A percentile compares a stretch with the other conserved stretches of the same genome.
Conservation (phyloP, 2,888 invertebrate genomes). For the Ochropacha duplaris region DNA sequence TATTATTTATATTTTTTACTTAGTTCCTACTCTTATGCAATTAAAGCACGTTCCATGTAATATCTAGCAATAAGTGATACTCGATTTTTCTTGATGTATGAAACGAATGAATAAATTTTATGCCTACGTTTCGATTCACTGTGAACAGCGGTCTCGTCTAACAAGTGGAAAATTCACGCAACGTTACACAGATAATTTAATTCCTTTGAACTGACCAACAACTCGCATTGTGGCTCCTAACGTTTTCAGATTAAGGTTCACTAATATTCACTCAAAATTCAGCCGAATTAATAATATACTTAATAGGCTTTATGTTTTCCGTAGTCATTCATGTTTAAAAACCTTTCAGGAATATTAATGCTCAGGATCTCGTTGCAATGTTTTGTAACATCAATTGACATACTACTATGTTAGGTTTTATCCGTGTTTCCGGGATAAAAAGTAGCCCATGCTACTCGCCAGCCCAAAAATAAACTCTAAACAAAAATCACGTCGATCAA, state of each 20-base stretch:
- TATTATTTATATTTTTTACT: too few relatives aligned
- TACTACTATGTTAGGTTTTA: not conserved
- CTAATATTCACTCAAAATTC: not conserved
- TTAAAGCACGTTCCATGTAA: not conserved
- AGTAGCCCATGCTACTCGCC: too few relatives aligned
- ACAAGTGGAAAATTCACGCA: conserved; percentile 51
- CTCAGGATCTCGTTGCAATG: not conserved
- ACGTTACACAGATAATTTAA: conserved; percentile 49
- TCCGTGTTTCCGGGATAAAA: too few relatives aligned
- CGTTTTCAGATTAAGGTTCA: conserved; percentile 24
- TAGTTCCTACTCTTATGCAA: not conserved
- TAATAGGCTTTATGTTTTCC: conserved; percentile 2
- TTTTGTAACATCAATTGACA: conserved; percentile 4
- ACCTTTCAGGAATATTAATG: conserved; percentile 4
- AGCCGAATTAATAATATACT: conserved; percentile 14
- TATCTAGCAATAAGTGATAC: not conserved
- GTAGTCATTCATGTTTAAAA: conserved; percentile 5
- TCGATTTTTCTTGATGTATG: conserved; percentile 14
- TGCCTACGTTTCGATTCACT: conserved; percentile 43
- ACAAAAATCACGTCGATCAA: too few relatives aligned
- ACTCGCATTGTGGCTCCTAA: conserved; percentile 26
- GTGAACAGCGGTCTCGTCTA: conserved; percentile 36
- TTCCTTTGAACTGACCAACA: conserved; percentile 46
- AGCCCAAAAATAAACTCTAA: too few relatives aligned
- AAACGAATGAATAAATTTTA: conserved; percentile 47